Evolutionary conservation across 2,888 invertebrate genomes (phyloP).

Genomic region (Dendrolimus houi): DNA sequence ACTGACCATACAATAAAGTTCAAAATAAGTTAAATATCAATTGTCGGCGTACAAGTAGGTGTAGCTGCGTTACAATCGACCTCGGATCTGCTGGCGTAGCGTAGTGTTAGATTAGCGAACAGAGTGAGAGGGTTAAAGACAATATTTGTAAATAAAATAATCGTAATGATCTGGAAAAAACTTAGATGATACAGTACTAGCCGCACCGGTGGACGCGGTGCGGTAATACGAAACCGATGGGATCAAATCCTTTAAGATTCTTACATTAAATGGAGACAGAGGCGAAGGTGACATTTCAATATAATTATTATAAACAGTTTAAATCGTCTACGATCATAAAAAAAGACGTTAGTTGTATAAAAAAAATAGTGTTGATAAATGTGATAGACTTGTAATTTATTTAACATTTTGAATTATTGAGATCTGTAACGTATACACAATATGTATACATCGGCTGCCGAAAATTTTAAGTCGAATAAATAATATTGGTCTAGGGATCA

Average conservation of each 20-base stretch:
- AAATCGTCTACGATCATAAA: slow-evolving; percentile 58
- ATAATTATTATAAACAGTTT: slow-evolving; percentile 37
- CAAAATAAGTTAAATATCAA: slow-evolving; percentile 47
- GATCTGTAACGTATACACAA: slow-evolving; percentile 60
- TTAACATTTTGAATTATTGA: slow-evolving; percentile 58
- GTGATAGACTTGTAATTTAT: slow-evolving; percentile 74
- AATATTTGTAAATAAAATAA: slow-evolving; percentile 77
- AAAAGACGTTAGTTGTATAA: slow-evolving; percentile 69
- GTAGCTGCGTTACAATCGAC: slow-evolving; percentile 65
- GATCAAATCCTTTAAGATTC: slow-evolving; percentile 77
- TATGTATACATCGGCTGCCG: slow-evolving; percentile 55
- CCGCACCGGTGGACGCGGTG: slow-evolving; percentile 35
- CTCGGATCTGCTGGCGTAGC: slow-evolving; percentile 66
- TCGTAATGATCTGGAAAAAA: slow-evolving; percentile 63
- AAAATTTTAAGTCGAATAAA: slow-evolving; percentile 55
- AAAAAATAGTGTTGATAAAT: slow-evolving; percentile 72
- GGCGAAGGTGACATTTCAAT: slow-evolving; percentile 56
- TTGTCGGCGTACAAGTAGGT: slow-evolving; percentile 52
- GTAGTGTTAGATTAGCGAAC: slow-evolving; percentile 70
- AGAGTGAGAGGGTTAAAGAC: slow-evolving; percentile 77
- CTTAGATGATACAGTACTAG: slow-evolving; percentile 61
- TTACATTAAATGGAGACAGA: slow-evolving; percentile 65
- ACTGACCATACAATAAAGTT: slow-evolving; percentile 55
- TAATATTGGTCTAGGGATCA: slow-evolving; percentile 88
- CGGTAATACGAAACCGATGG: slow-evolving; percentile 72